Conservation (phyloP, 2,797 vertebrate genomes). For the Todus mexicanus region DNA sequence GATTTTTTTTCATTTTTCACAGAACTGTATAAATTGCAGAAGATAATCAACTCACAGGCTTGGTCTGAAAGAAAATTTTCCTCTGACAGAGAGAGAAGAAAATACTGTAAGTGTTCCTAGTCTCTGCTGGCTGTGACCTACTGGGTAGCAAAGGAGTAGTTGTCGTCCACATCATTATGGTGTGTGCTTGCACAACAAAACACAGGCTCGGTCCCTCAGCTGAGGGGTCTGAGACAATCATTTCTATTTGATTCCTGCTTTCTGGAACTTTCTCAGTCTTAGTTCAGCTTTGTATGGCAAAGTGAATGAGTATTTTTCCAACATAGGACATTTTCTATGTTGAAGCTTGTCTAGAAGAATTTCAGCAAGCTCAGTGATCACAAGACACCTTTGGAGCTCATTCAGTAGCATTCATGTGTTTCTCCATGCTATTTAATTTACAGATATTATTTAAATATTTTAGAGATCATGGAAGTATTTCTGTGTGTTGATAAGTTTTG, state of each 20-base stretch:
- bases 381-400: background rate
- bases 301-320: background rate
- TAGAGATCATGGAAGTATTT: background rate
- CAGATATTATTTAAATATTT: background rate
- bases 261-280: background rate
- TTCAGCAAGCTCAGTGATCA: background rate
- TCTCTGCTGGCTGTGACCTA: background rate
- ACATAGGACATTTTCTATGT: background rate
- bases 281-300: background rate
- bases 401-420: background rate
- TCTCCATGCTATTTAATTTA: background rate
- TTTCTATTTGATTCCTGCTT: background rate
- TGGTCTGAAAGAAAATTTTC: background rate
- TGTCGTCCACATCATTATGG: fast-evolving
- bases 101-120: background rate
- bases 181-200: background rate
- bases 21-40: background rate
- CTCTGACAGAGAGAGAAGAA: background rate
- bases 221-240: background rate
- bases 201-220: background rate
- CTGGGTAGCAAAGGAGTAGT: background rate
- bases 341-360: background rate
- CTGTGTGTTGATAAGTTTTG: background rate
- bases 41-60: background rate
- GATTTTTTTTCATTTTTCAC: background rate